These are phyloP conservation scores for Drosophila sp. DNA, from an alignment of 1,140 invertebrate species.

Conservation along the genomic window DNA sequence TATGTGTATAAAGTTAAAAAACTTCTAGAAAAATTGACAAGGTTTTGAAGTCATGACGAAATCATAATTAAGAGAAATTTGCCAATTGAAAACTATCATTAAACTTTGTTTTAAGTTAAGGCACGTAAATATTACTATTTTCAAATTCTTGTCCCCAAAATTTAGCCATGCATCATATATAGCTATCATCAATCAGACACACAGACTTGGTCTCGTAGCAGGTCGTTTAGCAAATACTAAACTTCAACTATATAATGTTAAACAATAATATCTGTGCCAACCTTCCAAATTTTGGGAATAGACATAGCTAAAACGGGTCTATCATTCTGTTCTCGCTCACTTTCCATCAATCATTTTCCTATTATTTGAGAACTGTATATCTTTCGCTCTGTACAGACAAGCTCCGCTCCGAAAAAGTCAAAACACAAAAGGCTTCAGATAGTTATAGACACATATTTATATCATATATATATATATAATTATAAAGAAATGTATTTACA, in stretches of 20 bases:
- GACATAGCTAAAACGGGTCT: neutral
- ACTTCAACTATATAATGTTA: neutral
- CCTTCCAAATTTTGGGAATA: neutral
- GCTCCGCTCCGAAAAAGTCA: constrained; percentile 21
- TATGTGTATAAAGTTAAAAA: neutral
- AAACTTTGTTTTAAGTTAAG: neutral
- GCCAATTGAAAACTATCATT: neutral
- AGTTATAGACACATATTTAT: constrained; percentile 72
- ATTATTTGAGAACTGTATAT: neutral
- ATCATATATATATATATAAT: constrained; percentile 54
- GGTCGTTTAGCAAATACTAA: neutral
- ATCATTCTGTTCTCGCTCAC: neutral
- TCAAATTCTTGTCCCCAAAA: neutral
- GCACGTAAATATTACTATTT: neutral
- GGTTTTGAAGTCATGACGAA: neutral
- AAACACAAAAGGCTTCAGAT: constrained; percentile 77
- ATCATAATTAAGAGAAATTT: neutral
- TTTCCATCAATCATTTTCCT: neutral
- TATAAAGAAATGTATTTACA: constrained; percentile 77
- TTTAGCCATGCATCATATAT: neutral
- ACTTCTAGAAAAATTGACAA: neutral
- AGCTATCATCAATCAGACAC: neutral
- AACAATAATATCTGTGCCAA: neutral
- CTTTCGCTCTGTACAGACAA: constrained; percentile 65
- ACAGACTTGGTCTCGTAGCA: neutral